Evolutionary conservation across 2,797 vertebrate species (phyloP).

Genomic region (Gadopsis marmoratus): DNA sequence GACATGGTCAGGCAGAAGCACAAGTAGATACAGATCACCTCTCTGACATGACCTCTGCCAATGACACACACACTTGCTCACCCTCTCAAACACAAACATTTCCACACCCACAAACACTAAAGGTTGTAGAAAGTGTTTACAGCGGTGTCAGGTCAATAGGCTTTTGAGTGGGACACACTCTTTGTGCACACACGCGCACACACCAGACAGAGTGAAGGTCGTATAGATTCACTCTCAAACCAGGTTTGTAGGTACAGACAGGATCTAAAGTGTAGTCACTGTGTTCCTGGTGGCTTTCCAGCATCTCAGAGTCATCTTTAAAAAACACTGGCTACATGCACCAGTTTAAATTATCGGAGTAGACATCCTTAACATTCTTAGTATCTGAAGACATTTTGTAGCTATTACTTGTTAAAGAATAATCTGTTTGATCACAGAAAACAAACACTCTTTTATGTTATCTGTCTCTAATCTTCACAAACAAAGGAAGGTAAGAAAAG

Average conservation of each 20-base stretch:
- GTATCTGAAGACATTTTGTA: constrained; percentile 32
- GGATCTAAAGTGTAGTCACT: not conserved
- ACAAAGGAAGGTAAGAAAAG: constrained; percentile 14
- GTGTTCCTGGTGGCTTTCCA: constrained; percentile 7
- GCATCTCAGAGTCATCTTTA: not conserved
- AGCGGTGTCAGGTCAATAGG: constrained; percentile 43
- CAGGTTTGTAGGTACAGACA: constrained; percentile 16
- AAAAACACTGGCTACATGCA: constrained; percentile 6
- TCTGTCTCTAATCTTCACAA: constrained; percentile 2
- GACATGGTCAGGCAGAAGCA: constrained; percentile 57
- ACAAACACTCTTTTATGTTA: constrained; percentile 23
- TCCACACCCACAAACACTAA: constrained; percentile 39
- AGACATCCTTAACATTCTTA: not conserved
- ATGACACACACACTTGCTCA: constrained; percentile 47
- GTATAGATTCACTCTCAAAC: constrained; percentile 33
- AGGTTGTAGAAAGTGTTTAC: constrained; percentile 51
- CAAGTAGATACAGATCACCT: constrained; percentile 68
- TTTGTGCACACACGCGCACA: constrained; percentile 20
- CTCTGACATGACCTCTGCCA: constrained; percentile 70
- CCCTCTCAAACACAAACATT: constrained; percentile 31
- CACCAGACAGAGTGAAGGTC: constrained; percentile 41
- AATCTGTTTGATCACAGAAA: constrained; percentile 29
- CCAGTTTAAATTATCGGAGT: constrained; percentile 7
- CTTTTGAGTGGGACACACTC: constrained; percentile 41
- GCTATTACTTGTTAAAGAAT: constrained; percentile 16